These are phyloP conservation scores for Drosophila hydei DNA, from an alignment of 1,140 invertebrate genomes.

Conservation along the genomic window DNA sequence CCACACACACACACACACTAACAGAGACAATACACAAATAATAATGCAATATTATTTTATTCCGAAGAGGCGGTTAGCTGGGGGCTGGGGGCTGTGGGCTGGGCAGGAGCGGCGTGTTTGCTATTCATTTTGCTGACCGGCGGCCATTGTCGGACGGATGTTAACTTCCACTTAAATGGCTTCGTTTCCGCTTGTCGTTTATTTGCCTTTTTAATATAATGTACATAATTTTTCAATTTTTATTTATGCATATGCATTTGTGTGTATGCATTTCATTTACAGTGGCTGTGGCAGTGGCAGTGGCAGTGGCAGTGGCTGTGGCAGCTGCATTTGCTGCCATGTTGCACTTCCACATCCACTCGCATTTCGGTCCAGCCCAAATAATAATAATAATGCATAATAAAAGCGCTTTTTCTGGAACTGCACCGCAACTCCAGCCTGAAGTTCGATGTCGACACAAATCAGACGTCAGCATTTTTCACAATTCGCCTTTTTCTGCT, in stretches of 20 bases:
- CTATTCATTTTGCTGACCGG: constrained; percentile 55
- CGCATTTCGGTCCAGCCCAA: constrained; percentile 54
- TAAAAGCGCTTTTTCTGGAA: constrained; percentile 53
- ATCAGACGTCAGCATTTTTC: constrained; percentile 76
- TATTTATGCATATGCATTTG: constrained; percentile 65
- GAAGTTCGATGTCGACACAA: constrained; percentile 50
- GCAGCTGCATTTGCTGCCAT: constrained; percentile 1
- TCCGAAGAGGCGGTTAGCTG: no score
- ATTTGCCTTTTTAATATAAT: constrained; percentile 81
- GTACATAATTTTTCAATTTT: constrained; percentile 83
- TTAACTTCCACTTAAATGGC: constrained; percentile 83
- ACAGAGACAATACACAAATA: constrained; percentile 66
- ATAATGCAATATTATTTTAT: constrained; percentile 82
- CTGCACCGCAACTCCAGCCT: constrained; percentile 17
- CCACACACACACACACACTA: constrained; percentile 7
- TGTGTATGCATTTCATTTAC: constrained; percentile 78
- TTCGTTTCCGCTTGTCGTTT: constrained; percentile 82
- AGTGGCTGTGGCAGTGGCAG: no score
- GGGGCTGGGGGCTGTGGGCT: constrained; percentile 4
- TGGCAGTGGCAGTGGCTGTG: no score
- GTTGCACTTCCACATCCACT: neutral
- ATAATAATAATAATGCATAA: constrained; percentile 72
- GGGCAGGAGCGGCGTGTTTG: constrained; percentile 23
- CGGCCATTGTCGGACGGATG: constrained; percentile 77
- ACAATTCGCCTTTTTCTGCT: constrained; percentile 70